Conservation (phyloP, 2,888 invertebrate genomes). For the Tetanocera ferruginea region DNA sequence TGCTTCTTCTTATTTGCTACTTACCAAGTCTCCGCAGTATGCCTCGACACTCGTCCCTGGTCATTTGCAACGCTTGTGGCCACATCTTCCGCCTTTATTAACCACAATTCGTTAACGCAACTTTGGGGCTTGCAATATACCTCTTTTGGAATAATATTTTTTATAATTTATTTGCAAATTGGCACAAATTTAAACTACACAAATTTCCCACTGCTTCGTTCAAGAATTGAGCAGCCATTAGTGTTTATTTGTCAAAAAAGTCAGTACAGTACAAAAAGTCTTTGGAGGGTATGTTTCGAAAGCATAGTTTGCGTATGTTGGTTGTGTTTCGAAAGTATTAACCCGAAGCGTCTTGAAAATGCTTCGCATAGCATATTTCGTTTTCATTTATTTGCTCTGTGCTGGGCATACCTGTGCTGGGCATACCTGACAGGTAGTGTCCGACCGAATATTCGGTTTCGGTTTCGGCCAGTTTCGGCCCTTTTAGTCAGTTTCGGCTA, state of each 20-base stretch:
- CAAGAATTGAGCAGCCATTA: conserved; percentile 60
- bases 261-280: conserved; percentile 49
- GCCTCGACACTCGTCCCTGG: conserved; percentile 89
- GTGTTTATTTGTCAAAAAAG: conserved; percentile 60
- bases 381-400: too few relatives aligned
- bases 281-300: conserved; percentile 31
- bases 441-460: too few relatives aligned
- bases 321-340: conserved; percentile 30
- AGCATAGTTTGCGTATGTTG: conserved; percentile 1
- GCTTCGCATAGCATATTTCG: too few relatives aligned
- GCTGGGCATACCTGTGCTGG: too few relatives aligned
- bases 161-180: conserved; percentile 57
- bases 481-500: too few relatives aligned
- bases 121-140: conserved; percentile 36
- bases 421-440: too few relatives aligned
- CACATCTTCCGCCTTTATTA: conserved; percentile 61
- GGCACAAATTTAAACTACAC: conserved; percentile 55
- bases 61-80: conserved; percentile 75
- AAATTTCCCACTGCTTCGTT: conserved; percentile 54
- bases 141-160: conserved; percentile 46
- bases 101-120: conserved; percentile 46
- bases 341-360: background rate
- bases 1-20: conserved; percentile 48
- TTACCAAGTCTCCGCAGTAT: conserved; percentile 88
- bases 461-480: too few relatives aligned